A percentile compares a stretch with the other conserved stretches of the same genome.
phyloP scores from a whole-genome alignment of 2,113 vertebrate species.

The Varanus salvator region DNA sequence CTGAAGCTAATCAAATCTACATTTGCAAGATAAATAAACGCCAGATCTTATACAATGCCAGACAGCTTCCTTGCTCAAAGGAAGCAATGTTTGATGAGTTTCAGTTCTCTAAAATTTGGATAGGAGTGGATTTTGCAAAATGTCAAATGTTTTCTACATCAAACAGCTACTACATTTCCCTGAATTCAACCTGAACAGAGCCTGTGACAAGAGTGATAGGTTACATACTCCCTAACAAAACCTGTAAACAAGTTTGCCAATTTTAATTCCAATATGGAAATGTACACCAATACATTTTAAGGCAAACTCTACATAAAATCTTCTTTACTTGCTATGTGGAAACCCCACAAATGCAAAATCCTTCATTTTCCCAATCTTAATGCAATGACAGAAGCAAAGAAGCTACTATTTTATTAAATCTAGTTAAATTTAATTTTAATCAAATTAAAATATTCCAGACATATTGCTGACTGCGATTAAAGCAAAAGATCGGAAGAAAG shows the following conservation, averaged over 20 bases:
- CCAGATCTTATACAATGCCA: conserved; percentile 21
- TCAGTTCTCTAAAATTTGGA: conserved; percentile 28
- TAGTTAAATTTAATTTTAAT: background rate
- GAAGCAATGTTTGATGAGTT: background rate
- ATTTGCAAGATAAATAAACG: conserved; percentile 30
- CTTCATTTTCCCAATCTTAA: background rate
- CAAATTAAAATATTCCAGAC: background rate
- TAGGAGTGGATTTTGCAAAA: background rate
- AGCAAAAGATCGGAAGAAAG: background rate
- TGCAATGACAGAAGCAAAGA: background rate
- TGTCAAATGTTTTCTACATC: background rate
- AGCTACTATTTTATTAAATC: background rate
- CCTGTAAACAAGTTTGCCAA: background rate
- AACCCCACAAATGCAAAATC: background rate
- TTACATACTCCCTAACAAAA: background rate
- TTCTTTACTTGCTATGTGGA: background rate
- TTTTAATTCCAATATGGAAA: background rate
- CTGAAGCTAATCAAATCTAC: background rate
- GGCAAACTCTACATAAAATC: background rate
- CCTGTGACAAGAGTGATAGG: background rate
- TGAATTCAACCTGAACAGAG: background rate
- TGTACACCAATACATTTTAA: background rate
- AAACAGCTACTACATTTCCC: background rate
- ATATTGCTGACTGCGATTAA: background rate
- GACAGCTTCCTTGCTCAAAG: conserved; percentile 15